Evolutionary conservation across 2,797 vertebrate species (phyloP).

Genomic region (Peromyscus melanophrys): DNA sequence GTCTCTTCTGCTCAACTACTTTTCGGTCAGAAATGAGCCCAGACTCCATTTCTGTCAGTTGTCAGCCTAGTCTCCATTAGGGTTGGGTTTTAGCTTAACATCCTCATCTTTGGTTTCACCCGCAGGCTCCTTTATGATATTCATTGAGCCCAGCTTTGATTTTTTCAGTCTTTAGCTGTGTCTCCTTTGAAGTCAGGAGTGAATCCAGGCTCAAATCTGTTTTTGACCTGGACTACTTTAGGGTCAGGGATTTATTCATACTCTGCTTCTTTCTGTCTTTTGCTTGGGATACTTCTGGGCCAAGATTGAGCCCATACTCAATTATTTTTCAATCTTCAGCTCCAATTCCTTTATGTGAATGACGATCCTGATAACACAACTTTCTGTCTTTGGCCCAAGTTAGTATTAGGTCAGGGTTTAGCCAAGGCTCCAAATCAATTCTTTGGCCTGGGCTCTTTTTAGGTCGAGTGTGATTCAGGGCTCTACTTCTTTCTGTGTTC

Average conservation of each 20-base stretch:
- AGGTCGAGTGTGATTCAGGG: no score
- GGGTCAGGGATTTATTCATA: background rate
- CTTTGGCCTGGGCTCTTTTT: background rate
- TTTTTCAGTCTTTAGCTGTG: background rate
- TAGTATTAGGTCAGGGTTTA: background rate
- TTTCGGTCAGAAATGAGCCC: no score
- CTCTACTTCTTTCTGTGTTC: no score
- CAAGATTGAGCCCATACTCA: background rate
- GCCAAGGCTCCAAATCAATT: background rate
- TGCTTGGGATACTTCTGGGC: no score
- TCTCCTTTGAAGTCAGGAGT: background rate
- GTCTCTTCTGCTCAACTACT: no score
- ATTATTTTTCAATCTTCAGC: background rate
- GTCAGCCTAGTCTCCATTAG: background rate
- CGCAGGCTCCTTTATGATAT: background rate
- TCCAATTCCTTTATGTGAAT: background rate
- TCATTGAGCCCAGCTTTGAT: background rate
- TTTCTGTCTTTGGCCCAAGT: background rate
- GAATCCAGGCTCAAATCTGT: background rate
- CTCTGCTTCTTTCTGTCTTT: no score
- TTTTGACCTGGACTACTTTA: background rate
- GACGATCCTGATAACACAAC: background rate
- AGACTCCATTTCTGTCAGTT: background rate
- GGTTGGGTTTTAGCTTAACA: fast-evolving
- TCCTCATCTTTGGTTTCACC: background rate